Evolutionary conservation across 2,888 invertebrate species (phyloP).

Genomic region (Himalopsyche anomala): DNA sequence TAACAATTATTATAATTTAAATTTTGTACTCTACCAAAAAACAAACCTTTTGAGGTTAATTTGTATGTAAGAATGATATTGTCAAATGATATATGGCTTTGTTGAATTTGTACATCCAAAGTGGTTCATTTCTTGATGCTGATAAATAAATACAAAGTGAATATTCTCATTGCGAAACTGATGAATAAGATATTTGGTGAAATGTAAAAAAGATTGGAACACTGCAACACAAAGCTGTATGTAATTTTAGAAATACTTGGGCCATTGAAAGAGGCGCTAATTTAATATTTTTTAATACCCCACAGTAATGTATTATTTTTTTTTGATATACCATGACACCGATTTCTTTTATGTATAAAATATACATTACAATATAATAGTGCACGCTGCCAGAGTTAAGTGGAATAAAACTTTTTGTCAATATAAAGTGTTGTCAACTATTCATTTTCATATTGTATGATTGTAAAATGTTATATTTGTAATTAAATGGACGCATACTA

Average conservation of each 20-base stretch:
- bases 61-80: background rate
- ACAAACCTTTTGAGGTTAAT: background rate
- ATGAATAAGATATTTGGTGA: background rate
- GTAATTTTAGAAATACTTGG: background rate
- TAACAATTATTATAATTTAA: slow-evolving; percentile 9
- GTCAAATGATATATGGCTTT: slow-evolving; percentile 14
- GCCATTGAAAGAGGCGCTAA: too few species aligned
- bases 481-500: too few species aligned
- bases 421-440: too few species aligned
- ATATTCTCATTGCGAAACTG: background rate
- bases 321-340: background rate
- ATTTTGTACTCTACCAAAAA: slow-evolving; percentile 34
- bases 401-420: background rate
- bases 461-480: too few species aligned
- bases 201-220: background rate
- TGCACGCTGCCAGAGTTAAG: background rate
- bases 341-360: background rate
- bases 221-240: slow-evolving; percentile 3
- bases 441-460: too few species aligned
- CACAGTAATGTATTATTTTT: background rate
- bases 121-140: background rate
- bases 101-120: background rate
- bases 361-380: background rate
- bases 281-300: background rate
- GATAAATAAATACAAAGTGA: background rate